These are phyloP conservation scores for Drosophila siamana DNA, from an alignment of 2,888 invertebrate species.

Conservation along the genomic window DNA sequence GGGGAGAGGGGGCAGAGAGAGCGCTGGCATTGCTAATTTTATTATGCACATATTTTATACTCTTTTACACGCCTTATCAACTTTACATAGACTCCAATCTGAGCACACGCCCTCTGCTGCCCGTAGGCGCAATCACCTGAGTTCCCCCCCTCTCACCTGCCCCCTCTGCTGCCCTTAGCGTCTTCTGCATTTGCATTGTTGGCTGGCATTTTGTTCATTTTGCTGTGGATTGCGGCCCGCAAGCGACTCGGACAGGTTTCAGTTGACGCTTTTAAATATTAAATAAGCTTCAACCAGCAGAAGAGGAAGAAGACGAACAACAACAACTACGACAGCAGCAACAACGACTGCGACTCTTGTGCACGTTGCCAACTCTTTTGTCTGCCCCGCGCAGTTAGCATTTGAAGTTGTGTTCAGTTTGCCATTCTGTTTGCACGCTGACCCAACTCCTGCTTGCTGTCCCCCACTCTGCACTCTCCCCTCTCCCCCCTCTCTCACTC, in stretches of 20 bases:
- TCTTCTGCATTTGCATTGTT: not conserved
- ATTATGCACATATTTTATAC: constrained; percentile 62
- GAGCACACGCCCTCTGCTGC: constrained; percentile 26
- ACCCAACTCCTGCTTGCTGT: constrained; percentile 14
- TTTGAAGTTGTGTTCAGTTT: no score
- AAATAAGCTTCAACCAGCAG: constrained; percentile 35
- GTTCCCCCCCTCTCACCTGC: no score
- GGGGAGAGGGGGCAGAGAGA: not conserved
- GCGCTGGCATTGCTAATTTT: constrained; percentile 40
- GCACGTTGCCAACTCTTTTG: constrained; percentile 34
- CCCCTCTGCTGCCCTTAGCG: not conserved
- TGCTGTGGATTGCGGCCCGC: constrained; percentile 21
- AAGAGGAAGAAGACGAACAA: no score
- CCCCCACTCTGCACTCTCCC: no score
- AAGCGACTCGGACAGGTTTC: constrained; percentile 25
- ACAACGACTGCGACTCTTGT: constrained; percentile 14
- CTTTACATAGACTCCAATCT: constrained; percentile 54
- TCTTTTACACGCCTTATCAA: constrained; percentile 61
- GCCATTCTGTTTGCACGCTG: constrained; percentile 35
- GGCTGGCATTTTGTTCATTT: no score
- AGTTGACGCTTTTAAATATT: constrained; percentile 56
- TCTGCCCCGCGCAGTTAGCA: not conserved
- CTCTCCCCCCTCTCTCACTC: not conserved
- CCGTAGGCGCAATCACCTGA: constrained; percentile 19
- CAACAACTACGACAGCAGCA: constrained; percentile 23